These are phyloP conservation scores for Melanargia galathea DNA, from an alignment of 2,888 invertebrate genomes.

Conservation along the genomic window DNA sequence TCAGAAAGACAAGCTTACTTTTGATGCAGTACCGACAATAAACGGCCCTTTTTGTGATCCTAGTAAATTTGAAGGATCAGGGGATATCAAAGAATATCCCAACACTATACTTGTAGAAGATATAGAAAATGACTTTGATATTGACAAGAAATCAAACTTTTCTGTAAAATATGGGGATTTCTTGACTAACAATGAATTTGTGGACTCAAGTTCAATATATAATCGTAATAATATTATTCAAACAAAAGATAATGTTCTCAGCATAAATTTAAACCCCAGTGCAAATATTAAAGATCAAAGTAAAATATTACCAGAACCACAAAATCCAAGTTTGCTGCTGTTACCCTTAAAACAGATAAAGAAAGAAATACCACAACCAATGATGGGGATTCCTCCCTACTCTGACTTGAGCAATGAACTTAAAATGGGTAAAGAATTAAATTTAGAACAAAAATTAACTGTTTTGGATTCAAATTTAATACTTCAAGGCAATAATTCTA, in stretches of 20 bases:
- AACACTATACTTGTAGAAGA: constrained; percentile 58
- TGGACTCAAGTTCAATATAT: constrained; percentile 44
- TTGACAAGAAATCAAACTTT: constrained; percentile 63
- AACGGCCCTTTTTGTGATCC: constrained; percentile 67
- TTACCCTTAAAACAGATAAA: constrained; percentile 30
- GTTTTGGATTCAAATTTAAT: constrained; percentile 12
- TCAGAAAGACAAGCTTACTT: constrained; percentile 79
- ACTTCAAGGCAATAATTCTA: not conserved
- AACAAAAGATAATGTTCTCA: constrained; percentile 17
- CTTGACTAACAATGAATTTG: constrained; percentile 61
- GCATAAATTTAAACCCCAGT: constrained; percentile 16
- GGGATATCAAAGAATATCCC: constrained; percentile 48
- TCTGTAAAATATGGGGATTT: constrained; percentile 71
- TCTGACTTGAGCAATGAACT: constrained; percentile 27
- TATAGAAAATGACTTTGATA: constrained; percentile 64
- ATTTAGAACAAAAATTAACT: constrained; percentile 20
- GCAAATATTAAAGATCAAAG: constrained; percentile 25
- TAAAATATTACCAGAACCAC: constrained; percentile 29
- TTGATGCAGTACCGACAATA: constrained; percentile 80
- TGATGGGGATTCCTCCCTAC: constrained; percentile 39
- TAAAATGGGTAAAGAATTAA: constrained; percentile 27
- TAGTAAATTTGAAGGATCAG: constrained; percentile 41
- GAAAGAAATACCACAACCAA: constrained; percentile 33
- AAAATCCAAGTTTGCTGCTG: constrained; percentile 23
- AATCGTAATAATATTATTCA: constrained; percentile 34